A percentile compares a stretch with the other conserved stretches of the same genome.
Conservation (phyloP, 2,113 vertebrate species). For the Ploceus nigricollis region DNA sequence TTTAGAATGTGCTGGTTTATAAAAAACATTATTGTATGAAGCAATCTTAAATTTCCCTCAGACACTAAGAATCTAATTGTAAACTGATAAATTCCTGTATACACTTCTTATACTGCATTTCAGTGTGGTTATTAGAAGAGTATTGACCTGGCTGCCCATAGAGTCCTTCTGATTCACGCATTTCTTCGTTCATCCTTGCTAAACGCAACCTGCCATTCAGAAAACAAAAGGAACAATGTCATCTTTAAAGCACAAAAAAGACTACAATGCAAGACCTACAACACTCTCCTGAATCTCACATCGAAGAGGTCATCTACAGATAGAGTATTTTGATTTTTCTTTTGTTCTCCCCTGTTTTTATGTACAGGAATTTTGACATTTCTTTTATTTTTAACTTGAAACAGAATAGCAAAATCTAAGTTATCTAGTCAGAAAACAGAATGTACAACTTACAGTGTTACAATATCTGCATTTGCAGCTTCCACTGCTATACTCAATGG, state of each 20-base stretch:
- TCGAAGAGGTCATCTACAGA: not conserved
- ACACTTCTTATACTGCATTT: conserved; percentile 96
- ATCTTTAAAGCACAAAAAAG: not conserved
- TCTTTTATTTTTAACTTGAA: not conserved
- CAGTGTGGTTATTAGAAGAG: conserved; percentile 89
- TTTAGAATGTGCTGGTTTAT: conserved; percentile 30
- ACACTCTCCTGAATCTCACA: not conserved
- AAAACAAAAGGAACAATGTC: not conserved
- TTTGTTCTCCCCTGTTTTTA: not conserved
- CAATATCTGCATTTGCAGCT: conserved; percentile 96
- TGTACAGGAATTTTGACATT: not conserved
- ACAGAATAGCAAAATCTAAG: not conserved
- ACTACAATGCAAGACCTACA: not conserved
- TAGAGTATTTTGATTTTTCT: not conserved
- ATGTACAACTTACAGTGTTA: conserved; percentile 86
- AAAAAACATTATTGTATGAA: conserved; percentile 43
- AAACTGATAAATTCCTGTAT: conserved; percentile 96
- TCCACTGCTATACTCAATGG: conserved; percentile 91
- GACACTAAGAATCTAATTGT: conserved; percentile 83
- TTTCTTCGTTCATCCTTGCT: conserved; percentile 99
- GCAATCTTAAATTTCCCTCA: not conserved
- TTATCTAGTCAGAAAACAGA: not conserved
- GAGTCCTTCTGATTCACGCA: conserved; percentile 95
- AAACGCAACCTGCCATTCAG: conserved; percentile 83
- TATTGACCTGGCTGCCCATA: conserved; percentile 99